Evolutionary conservation across 2,888 invertebrate genomes (phyloP).

Genomic region (Campopleginae sp.): DNA sequence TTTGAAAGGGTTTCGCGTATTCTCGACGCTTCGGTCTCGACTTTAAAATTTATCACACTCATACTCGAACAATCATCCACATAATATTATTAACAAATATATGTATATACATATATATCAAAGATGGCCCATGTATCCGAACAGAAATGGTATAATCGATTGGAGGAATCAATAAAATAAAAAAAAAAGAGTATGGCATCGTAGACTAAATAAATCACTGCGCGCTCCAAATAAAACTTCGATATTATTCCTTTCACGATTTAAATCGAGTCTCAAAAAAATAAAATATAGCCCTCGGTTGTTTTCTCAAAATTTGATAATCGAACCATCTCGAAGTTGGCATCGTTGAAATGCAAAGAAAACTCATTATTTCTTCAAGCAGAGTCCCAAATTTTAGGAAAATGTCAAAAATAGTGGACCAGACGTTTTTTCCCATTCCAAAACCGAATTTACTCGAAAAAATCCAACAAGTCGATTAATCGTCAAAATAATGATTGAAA

Average conservation of each 20-base stretch:
- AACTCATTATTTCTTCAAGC: too few relatives aligned
- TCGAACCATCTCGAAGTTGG: background rate
- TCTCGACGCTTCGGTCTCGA: conserved; percentile 34
- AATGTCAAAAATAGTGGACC: too few relatives aligned
- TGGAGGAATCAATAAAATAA: conserved; percentile 9
- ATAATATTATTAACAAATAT: conserved; percentile 51
- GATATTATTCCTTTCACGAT: background rate
- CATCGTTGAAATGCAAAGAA: too few relatives aligned
- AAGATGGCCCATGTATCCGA: conserved; percentile 51
- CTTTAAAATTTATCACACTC: conserved; percentile 28
- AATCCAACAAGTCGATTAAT: too few relatives aligned
- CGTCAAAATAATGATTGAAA: too few relatives aligned
- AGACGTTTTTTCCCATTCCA: too few relatives aligned
- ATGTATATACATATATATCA: conserved; percentile 24
- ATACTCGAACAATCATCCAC: conserved; percentile 18
- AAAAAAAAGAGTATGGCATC: conserved; percentile 40
- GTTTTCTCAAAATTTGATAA: background rate
- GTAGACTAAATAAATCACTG: conserved; percentile 40
- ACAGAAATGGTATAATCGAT: conserved; percentile 36
- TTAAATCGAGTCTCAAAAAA: background rate
- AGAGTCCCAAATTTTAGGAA: too few relatives aligned
- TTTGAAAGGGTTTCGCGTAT: conserved; percentile 57
- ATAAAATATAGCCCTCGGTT: background rate
- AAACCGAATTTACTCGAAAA: too few relatives aligned
- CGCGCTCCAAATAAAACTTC: background rate